phyloP scores from a whole-genome alignment of 2,797 vertebrate species.

The Sparus aurata region DNA sequence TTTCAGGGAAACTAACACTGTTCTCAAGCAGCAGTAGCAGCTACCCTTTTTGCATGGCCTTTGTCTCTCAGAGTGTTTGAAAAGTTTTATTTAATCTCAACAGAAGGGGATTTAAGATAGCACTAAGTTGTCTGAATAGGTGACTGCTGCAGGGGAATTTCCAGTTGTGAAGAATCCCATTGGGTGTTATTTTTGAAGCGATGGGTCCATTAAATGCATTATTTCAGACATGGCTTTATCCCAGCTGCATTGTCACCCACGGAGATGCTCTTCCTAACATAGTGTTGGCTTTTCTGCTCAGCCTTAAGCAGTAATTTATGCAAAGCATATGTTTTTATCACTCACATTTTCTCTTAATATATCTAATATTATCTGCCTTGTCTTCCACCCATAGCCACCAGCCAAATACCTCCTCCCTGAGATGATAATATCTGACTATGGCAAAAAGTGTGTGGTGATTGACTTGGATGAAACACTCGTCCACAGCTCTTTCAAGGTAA shows the following conservation, averaged over 20 bases:
- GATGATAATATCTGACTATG: slow-evolving; percentile 95
- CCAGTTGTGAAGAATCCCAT: slow-evolving; percentile 1
- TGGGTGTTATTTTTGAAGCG: slow-evolving; percentile 14
- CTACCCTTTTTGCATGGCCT: slow-evolving; percentile 50
- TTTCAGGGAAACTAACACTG: slow-evolving; percentile 3
- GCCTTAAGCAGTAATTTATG: slow-evolving; percentile 39
- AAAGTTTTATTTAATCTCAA: slow-evolving; percentile 26
- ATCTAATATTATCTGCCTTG: slow-evolving; percentile 70
- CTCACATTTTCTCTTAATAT: slow-evolving; percentile 5
- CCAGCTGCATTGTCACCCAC: slow-evolving; percentile 17
- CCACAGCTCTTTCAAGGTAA: slow-evolving; percentile 99
- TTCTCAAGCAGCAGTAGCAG: slow-evolving; percentile 20
- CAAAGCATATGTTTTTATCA: not conserved
- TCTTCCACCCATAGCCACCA: slow-evolving; percentile 87
- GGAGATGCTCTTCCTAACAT: slow-evolving; percentile 45
- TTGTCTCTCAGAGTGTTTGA: slow-evolving; percentile 29
- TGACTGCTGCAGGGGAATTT: not conserved
- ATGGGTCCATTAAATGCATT: slow-evolving; percentile 19
- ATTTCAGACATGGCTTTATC: slow-evolving; percentile 21
- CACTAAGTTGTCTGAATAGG: not conserved
- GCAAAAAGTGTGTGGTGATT: slow-evolving; percentile 98
- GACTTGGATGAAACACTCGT: slow-evolving; percentile 98
- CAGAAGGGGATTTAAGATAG: slow-evolving; percentile 12
- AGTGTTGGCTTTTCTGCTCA: slow-evolving; percentile 54
- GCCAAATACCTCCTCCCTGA: slow-evolving; percentile 99